These are phyloP conservation scores for pig (Sus scrofa) DNA, from an alignment of 2,113 vertebrate genomes.

Conservation along the genomic window T2T-Sscrofa CM000830.6:28266001-28266500, in stretches of 20 bases:
- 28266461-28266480: neutral
- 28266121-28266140: conserved; percentile 20
- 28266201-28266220: neutral
- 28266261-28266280: conserved; percentile 43
- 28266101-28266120: neutral
- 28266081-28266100: neutral
- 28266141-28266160: conserved; percentile 33
- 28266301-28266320: no score
- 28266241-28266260: neutral
- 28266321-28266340: no score
- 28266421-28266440: conserved; percentile 52
- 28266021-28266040: neutral
- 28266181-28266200: neutral
- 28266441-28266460: neutral
- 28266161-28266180: neutral
- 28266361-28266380: no score
- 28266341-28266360: no score
- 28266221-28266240: neutral
- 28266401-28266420: no score
- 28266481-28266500: conserved; percentile 3
- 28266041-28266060: neutral
- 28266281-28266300: neutral
- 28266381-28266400: no score
- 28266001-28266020: neutral
- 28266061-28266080: conserved; percentile 11